Percentiles rank a stretch among this genome's conserved stretches.
Evolutionary conservation across 2,113 vertebrate species (phyloP).

Genomic region (Muscicapa adusta): DNA sequence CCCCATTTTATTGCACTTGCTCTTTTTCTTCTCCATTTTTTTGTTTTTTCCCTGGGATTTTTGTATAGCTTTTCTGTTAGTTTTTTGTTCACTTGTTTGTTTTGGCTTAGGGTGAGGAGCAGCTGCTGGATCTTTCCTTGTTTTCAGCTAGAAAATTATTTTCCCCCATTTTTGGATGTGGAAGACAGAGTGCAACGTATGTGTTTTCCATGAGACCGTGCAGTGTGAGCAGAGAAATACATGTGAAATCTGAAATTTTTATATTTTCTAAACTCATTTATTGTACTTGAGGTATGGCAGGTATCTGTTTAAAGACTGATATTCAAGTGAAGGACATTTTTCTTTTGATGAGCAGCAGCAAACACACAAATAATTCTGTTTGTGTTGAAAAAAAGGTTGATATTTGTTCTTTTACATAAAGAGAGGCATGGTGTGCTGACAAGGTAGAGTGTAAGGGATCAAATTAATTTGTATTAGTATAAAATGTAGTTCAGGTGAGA

Average conservation of each 20-base stretch:
- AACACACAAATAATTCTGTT: background rate
- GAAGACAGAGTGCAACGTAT: background rate
- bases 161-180: background rate
- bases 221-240: background rate
- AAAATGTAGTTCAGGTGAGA: background rate
- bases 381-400: background rate
- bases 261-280: background rate
- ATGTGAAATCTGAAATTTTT: background rate
- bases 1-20: background rate
- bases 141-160: background rate
- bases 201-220: background rate
- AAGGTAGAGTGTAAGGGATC: background rate
- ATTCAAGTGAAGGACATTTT: background rate
- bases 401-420: background rate
- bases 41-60: background rate
- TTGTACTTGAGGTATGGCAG: background rate
- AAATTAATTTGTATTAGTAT: background rate
- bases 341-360: background rate
- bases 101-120: slow-evolving; percentile 16
- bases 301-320: background rate
- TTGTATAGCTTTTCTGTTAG: background rate
- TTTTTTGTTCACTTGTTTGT: background rate
- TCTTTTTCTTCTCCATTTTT: background rate
- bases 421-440: background rate
- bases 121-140: slow-evolving; percentile 3